Percentiles rank a stretch among this genome's conserved stretches.
phyloP scores from a whole-genome alignment of 2,113 vertebrate species.

The Pipa parva region DNA sequence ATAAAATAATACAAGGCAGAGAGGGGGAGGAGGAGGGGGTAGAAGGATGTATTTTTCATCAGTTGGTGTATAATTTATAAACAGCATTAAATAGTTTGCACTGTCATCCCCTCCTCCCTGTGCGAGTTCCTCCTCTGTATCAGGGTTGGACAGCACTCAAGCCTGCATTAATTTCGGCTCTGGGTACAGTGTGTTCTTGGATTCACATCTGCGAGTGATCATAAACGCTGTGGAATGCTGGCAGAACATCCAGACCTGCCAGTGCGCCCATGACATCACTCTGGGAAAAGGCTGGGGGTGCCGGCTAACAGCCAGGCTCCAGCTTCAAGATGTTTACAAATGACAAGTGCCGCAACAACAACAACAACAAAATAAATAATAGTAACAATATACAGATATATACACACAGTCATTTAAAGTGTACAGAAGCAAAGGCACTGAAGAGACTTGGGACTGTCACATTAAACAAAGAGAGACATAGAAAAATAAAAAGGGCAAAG shows the following conservation, averaged over 20 bases:
- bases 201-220: constrained; percentile 98
- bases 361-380: constrained; percentile 9
- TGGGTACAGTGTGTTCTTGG: constrained; percentile 99
- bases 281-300: constrained; percentile 81
- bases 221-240: constrained; percentile 99
- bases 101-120: constrained; percentile 66
- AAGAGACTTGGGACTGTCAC: too few species aligned
- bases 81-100: constrained; percentile 75
- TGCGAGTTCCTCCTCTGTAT: constrained; percentile 66
- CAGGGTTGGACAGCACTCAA: constrained; percentile 91
- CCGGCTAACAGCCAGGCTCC: constrained; percentile 60
- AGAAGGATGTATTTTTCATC: constrained; percentile 69
- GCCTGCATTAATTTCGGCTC: constrained; percentile 98
- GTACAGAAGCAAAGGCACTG: too few species aligned
- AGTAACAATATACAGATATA: constrained; percentile 5
- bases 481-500: too few species aligned
- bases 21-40: constrained; percentile 46
- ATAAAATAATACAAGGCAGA: constrained; percentile 38
- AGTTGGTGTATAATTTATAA: constrained; percentile 84
- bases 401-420: background rate
- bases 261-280: constrained; percentile 93
- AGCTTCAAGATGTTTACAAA: constrained; percentile 34
- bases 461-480: too few species aligned
- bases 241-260: constrained; percentile 99
- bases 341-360: background rate